These are phyloP conservation scores for Ranitomeya variabilis DNA, from an alignment of 2,113 vertebrate species.

Conservation along the genomic window DNA sequence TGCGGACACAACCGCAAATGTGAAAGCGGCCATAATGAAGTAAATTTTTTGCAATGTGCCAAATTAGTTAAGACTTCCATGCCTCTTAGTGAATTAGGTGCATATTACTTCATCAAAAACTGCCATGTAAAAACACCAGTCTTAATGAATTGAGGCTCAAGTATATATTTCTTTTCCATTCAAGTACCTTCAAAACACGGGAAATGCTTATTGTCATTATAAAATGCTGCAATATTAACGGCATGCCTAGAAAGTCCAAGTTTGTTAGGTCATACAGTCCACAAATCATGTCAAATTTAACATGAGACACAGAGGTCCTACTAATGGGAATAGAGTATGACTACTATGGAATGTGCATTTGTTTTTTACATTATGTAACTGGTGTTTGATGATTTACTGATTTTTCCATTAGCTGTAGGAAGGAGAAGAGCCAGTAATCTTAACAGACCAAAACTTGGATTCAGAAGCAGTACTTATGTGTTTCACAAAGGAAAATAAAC, in stretches of 20 bases:
- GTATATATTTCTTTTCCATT: too few relatives aligned
- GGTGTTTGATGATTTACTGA: slow-evolving; percentile 21
- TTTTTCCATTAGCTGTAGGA: slow-evolving; percentile 27
- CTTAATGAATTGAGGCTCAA: too few relatives aligned
- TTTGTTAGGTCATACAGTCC: background rate
- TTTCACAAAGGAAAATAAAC: background rate
- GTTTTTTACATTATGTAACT: slow-evolving; percentile 15
- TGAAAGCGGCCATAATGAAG: too few relatives aligned
- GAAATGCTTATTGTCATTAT: background rate
- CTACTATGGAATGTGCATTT: slow-evolving; percentile 13
- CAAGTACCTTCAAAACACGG: too few relatives aligned
- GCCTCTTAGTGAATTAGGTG: too few relatives aligned
- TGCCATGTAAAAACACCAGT: too few relatives aligned
- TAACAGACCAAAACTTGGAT: background rate
- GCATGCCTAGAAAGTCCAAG: background rate
- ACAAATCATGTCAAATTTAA: background rate
- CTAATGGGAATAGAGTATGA: background rate
- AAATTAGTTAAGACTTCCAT: too few relatives aligned
- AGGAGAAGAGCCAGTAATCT: background rate
- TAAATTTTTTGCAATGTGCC: too few relatives aligned
- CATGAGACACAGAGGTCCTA: background rate
- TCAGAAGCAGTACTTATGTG: background rate
- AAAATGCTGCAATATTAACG: background rate
- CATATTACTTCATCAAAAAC: too few relatives aligned
- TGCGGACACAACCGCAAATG: too few relatives aligned